Base-by-base conservation (phyloP, 2,113 vertebrate species). In the Meleagris gallopavo region DNA sequence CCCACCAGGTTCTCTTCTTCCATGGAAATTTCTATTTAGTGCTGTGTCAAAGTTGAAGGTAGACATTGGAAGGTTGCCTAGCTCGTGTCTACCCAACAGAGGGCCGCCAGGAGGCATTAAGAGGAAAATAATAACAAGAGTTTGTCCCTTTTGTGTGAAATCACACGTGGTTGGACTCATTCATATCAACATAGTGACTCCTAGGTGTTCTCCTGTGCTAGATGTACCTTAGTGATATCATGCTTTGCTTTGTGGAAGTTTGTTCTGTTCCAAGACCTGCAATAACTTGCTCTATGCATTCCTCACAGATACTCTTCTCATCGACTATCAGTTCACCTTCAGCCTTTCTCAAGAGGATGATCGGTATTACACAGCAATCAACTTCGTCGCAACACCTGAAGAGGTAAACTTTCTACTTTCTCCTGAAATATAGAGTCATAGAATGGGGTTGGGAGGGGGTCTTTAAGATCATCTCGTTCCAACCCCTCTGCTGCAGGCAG, bases 291-390 rank as follows among this genome's bases (percentile, higher is more conserved):
- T 77, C 15, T 10, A 0, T 89, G 55, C 81, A 1, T 94, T 94
- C 61, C 89, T 86, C 79, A 6, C 96, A 99, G 99, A 99, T 96
- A 99, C 99, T 22, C 98, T 99, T 40, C 98, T 99, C 87, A 99
- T 99, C 73, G 99, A 99, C 98, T 99, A 99, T 97, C 99, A 99
- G 98, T 99, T 99, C 98, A 99, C 99, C 97, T 99, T 99, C 98
- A 99, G 99, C 96, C 98, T 99, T 71, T 99, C 99, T 48, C 99
- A 99, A 96, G 99, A 99, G 97, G 99, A 99, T 32, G 99, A 99
- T 94, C 98, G 99, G 55, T 98, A 99, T 96, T 99, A 99, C 95
- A 99, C 99, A 41, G 99, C 99, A 83, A 99, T 99, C 97, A 99
- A 99, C 98, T 99, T 99, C 69, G 99, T 99, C 95, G 99, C 99